These are phyloP conservation scores for Spodoptera frugiperda DNA, from an alignment of 1,140 invertebrate genomes.

Conservation along the genomic window DNA sequence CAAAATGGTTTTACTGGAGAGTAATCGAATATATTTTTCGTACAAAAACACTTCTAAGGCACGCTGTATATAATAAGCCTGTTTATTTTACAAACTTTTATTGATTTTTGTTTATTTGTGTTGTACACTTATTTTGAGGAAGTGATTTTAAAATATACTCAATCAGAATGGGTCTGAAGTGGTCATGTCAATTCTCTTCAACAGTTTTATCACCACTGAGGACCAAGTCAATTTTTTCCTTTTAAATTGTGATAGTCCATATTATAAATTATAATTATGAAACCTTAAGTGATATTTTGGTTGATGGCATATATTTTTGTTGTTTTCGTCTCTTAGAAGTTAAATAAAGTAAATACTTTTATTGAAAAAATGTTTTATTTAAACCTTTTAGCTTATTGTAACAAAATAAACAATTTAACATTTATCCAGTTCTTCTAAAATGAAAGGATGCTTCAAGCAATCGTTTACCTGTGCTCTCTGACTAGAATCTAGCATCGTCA, in stretches of 20 bases:
- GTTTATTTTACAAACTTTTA: slow-evolving; percentile 1
- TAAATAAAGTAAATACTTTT: slow-evolving; percentile 77
- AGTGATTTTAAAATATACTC: slow-evolving; percentile 28
- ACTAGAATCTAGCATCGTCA: slow-evolving; percentile 95
- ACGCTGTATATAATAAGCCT: slow-evolving; percentile 36
- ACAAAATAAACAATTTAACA: slow-evolving; percentile 49
- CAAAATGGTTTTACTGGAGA: neutral
- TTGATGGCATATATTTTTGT: slow-evolving; percentile 81
- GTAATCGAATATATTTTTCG: neutral
- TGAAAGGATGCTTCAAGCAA: slow-evolving; percentile 97
- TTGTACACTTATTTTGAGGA: neutral
- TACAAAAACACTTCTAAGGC: slow-evolving; percentile 7
- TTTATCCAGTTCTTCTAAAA: slow-evolving; percentile 94
- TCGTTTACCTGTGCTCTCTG: slow-evolving; percentile 97
- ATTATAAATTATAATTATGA: slow-evolving; percentile 50
- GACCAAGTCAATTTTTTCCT: slow-evolving; percentile 63
- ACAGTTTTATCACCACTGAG: slow-evolving; percentile 21
- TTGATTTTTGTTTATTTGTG: neutral
- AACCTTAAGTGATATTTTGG: slow-evolving; percentile 77
- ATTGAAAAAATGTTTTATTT: slow-evolving; percentile 68
- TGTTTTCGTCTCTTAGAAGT: slow-evolving; percentile 75
- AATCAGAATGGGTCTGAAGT: neutral
- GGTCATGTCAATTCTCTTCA: slow-evolving; percentile 41
- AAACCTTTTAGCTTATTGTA: slow-evolving; percentile 39
- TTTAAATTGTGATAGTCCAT: slow-evolving; percentile 75